Evolutionary conservation across 1,140 invertebrate species (phyloP), one percentile per base, ranked within the genome.

Genomic region (Nephotettix cincticeps): DNA sequence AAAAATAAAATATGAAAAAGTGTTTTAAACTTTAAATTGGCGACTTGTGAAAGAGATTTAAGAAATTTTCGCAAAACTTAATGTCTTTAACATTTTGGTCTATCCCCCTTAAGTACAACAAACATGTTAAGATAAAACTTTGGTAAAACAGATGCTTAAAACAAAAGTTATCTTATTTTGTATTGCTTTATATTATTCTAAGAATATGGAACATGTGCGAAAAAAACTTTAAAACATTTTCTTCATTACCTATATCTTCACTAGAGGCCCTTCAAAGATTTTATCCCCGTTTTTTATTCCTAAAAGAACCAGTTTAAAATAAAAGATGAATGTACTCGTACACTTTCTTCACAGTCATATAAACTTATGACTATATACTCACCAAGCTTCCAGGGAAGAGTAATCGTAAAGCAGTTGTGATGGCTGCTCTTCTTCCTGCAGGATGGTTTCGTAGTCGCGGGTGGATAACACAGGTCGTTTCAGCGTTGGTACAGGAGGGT

Each of bases 361-460:
- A n/a, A n/a, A n/a, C n/a, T n/a, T n/a, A n/a, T n/a, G n/a, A n/a
- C n/a, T n/a, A n/a, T n/a, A n/a, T 36, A 82, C 84, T 86, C 77
- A 93, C 93, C 94, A 97, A 21, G 90, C 90, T 79, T 94, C 87
- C 68, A 95, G 86, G 68, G 88, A 88, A 63, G 91, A 87, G 83
- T 95, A 96, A 81, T 97, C 93, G 79, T 97, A 97, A 0, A 97
- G 86, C 81, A 93, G 87, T 71, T 92, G 88, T 61, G 93, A 86
- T 61, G 90, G 88, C 75, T 91, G 89, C 78, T 93, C 91, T 77
- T 93, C 91, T 73, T 94, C 92, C 0, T 89, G 80, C 0, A 91
- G 84, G 73, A 88, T 87, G 69, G 88, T 86, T 75, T 93, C 90
- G 64, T 91, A 88, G 75, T 92, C 90, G 77, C 88, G 88, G 0